Conservation (phyloP, 2,797 vertebrate species). For the Phrynocephalus vlangalii region DNA sequence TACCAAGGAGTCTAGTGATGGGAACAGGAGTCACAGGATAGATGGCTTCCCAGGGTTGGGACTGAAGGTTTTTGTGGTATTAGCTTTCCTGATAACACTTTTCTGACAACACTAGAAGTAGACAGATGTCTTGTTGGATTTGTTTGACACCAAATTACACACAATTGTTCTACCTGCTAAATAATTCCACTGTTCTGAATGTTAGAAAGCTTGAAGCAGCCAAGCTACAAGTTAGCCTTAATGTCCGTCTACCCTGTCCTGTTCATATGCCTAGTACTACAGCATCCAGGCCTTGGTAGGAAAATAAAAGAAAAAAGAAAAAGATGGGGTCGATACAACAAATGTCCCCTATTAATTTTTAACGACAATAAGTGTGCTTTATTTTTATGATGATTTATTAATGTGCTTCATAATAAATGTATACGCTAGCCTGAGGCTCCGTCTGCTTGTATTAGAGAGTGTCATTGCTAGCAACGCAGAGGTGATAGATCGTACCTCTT, state of each 20-base stretch:
- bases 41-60: too few species aligned
- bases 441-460: constrained; percentile 35
- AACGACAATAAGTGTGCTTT: constrained; percentile 64
- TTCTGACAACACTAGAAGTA: background rate
- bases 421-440: constrained; percentile 58
- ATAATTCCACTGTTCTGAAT: background rate
- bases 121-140: background rate
- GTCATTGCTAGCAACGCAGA: constrained; percentile 48
- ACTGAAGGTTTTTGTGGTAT: too few species aligned
- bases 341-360: constrained; percentile 68
- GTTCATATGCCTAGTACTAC: accelerated
- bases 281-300: background rate
- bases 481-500: constrained; percentile 49
- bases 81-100: background rate
- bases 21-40: too few species aligned
- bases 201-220: accelerated
- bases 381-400: constrained; percentile 74
- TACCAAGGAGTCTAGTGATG: too few species aligned
- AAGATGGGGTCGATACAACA: constrained; percentile 50
- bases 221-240: background rate
- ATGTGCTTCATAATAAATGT: constrained; percentile 69
- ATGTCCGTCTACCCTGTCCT: background rate
- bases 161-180: background rate
- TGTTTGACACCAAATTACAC: background rate
- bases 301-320: background rate